Conservation (phyloP, 2,797 vertebrate species). For the Cossypha polioptera region DNA sequence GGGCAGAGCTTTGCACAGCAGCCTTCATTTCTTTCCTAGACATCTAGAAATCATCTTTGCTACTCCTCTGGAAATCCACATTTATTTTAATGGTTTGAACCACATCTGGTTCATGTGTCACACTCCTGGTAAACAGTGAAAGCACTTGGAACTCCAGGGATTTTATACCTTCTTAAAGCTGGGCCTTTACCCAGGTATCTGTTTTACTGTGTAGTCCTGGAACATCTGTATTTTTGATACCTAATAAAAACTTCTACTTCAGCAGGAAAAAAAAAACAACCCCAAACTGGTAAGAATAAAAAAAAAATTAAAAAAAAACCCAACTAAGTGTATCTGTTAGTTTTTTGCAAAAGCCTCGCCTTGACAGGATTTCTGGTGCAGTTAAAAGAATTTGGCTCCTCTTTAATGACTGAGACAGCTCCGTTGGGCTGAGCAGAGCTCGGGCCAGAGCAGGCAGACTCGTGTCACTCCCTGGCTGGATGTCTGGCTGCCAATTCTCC, state of each 20-base stretch:
- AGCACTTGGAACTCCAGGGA: background rate
- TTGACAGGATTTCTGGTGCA: background rate
- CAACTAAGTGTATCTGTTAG: background rate
- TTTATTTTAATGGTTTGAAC: background rate
- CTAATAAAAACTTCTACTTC: background rate
- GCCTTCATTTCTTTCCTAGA: background rate
- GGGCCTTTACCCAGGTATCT: background rate
- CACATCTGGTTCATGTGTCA: background rate
- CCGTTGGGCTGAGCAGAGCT: background rate
- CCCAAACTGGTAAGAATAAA: background rate
- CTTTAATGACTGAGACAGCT: background rate
- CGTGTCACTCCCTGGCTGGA: background rate
- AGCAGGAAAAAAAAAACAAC: background rate
- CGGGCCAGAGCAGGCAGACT: background rate
- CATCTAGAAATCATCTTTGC: background rate
- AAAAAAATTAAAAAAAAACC: no score
- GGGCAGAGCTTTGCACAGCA: background rate
- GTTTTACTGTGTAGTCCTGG: background rate
- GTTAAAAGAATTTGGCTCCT: background rate
- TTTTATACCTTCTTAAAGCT: background rate
- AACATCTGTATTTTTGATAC: constrained; percentile 8
- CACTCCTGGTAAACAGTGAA: background rate
- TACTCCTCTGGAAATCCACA: background rate
- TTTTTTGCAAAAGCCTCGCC: background rate
- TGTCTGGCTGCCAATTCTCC: background rate